Evolutionary conservation across 1,140 invertebrate species (phyloP), one percentile per base, ranked within the genome.

Genomic region (Oryzaephilus surinamensis): DNA sequence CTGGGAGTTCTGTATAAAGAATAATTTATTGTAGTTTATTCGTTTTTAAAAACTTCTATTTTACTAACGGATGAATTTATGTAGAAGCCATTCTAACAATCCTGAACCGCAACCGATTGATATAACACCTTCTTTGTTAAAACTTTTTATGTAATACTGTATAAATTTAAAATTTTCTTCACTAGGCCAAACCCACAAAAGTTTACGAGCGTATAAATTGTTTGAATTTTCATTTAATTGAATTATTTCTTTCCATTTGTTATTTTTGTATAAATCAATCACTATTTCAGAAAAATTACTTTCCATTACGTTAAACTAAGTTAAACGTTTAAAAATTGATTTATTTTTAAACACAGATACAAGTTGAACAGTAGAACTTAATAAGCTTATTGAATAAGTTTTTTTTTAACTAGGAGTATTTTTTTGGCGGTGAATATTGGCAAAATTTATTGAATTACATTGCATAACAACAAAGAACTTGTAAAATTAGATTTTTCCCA

Each of bases 111-210:
- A 74, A n/a, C 72, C 72, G 29, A 75, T 55, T 16, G 71, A 73
- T 10, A 61, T 50, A 30, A 73, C 51, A 15, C 64, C 63, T n/a
- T 42, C 31, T 16, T 64, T 40, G 31, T 45, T 43, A 29, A 52
- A 42, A 14, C 58, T 39, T 14, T 42, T 16, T 6, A 66, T 42
- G 17, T 57, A 31, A 15, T 52, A 33, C 47, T 60, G 54, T 8
- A 65, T 59, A 61, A 69, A 48, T 7, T 47, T 14, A 17, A 77
- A 54, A 47, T 74, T 66, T 17, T 55, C 46, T 17, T 64, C 43
- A 16, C 61, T 67, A 1, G 74, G 75, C 62, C 73, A 64, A 10
- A 71, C 59, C 75, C 75, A 77, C n/a, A 74, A 56, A 14, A 76
- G 46, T 51, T 64, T 70, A 6, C 59, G 58, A 24, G 50, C 47